Percentiles rank a stretch among this genome's conserved stretches.
These are phyloP conservation scores for Drosophila dunni DNA, from an alignment of 1,140 invertebrate species.

Conservation along the genomic window DNA sequence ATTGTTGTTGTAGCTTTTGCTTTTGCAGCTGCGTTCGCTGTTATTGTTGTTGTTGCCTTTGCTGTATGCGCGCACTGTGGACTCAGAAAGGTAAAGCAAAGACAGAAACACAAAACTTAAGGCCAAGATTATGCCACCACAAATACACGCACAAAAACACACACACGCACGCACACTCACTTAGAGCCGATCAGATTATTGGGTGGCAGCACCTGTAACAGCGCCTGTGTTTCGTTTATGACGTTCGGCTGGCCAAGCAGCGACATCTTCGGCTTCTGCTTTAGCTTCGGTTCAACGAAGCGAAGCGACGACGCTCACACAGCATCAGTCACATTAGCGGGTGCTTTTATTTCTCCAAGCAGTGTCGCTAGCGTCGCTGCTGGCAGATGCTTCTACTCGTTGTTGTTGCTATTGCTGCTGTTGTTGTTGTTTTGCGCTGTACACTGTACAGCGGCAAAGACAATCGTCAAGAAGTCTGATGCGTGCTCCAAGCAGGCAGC, in stretches of 20 bases:
- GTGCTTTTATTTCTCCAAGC: constrained; percentile 3
- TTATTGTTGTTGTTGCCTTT: constrained; percentile 18
- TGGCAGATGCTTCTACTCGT: too few species aligned
- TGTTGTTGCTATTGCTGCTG: background rate
- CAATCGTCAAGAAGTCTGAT: constrained; percentile 58
- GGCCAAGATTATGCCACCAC: constrained; percentile 79
- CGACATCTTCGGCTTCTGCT: constrained; percentile 22
- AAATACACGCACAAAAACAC: constrained; percentile 15
- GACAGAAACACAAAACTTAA: constrained; percentile 62
- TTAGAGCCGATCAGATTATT: constrained; percentile 4
- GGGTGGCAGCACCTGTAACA: constrained; percentile 58
- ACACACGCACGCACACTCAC: constrained; percentile 17
- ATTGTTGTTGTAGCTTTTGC: constrained; percentile 27
- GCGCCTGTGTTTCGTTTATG: constrained; percentile 22
- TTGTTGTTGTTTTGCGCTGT: constrained; percentile 4
- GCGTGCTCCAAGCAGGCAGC: constrained; percentile 7
- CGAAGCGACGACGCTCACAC: background rate
- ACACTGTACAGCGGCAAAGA: constrained; percentile 17
- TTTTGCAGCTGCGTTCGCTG: constrained; percentile 16
- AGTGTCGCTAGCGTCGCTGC: background rate
- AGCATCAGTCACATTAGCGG: constrained; percentile 45
- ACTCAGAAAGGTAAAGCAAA: constrained; percentile 66
- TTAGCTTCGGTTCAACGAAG: background rate
- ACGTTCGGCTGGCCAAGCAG: background rate
- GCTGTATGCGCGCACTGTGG: constrained; percentile 31